phyloP scores from a whole-genome alignment of 2,888 invertebrate genomes.

The Panorpa germanica region DNA sequence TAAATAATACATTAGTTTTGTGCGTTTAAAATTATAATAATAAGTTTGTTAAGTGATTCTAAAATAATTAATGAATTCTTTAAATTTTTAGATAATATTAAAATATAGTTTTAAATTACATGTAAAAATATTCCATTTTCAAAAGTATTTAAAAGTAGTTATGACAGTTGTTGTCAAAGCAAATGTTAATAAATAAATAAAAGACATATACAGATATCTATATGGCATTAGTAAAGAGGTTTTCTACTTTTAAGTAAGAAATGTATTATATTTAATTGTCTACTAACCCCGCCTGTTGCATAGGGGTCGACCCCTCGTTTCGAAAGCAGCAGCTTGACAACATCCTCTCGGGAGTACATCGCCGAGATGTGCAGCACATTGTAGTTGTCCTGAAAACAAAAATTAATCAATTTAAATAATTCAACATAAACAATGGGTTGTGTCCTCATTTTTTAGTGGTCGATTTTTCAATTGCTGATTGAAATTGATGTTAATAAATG shows the following conservation, averaged over 20 bases:
- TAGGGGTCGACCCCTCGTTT: constrained; percentile 84
- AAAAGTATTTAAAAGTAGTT: too few relatives aligned
- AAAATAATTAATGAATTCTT: too few relatives aligned
- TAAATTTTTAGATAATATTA: too few relatives aligned
- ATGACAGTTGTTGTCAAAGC: too few relatives aligned
- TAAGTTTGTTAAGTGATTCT: too few relatives aligned
- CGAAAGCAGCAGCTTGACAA: constrained; percentile 72
- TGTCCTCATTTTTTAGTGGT: not conserved
- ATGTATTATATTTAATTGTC: constrained; percentile 10
- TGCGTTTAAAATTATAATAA: too few relatives aligned
- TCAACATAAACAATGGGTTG: not conserved
- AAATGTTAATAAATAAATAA: too few relatives aligned
- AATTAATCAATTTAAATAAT: constrained; percentile 6
- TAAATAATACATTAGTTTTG: too few relatives aligned
- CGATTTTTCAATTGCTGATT: too few relatives aligned
- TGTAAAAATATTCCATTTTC: too few relatives aligned
- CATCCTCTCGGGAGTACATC: constrained; percentile 87
- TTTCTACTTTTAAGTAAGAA: constrained; percentile 3
- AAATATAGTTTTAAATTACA: too few relatives aligned
- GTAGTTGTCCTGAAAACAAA: constrained; percentile 70
- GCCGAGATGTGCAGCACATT: constrained; percentile 90
- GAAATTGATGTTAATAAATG: not conserved
- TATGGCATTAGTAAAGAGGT: not conserved
- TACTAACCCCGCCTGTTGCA: constrained; percentile 82
- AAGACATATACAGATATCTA: not conserved